Evolutionary conservation across 1,140 invertebrate species (phyloP).

Genomic region (Panonychus citri): DNA sequence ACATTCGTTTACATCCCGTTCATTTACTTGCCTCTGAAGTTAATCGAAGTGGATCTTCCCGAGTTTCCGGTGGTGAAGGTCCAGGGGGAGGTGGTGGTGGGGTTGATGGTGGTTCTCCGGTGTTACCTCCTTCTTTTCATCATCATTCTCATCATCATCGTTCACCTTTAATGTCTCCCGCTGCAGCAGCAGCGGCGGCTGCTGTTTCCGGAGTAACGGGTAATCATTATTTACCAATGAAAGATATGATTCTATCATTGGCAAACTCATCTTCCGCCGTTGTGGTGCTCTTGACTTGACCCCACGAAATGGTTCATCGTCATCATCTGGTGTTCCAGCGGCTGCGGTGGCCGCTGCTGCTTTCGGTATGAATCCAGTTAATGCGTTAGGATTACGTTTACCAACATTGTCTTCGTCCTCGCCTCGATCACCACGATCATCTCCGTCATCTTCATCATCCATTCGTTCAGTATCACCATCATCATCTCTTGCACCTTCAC

Average conservation of each 20-base stretch:
- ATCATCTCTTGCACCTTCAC: not conserved
- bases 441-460: not conserved
- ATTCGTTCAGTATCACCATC: not conserved
- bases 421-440: not conserved
- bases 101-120: not conserved
- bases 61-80: not conserved
- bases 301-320: not conserved
- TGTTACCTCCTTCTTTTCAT: no score
- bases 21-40: conserved; percentile 41
- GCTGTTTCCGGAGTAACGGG: no score
- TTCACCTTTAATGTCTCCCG: no score
- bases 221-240: no score
- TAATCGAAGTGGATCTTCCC: not conserved
- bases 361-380: not conserved
- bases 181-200: not conserved
- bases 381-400: no score
- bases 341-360: not conserved
- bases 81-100: not conserved
- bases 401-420: not conserved
- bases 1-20: conserved; percentile 71
- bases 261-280: not conserved
- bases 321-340: not conserved
- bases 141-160: no score
- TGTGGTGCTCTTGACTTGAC: conserved; percentile 11
- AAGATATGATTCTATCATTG: not conserved